These are phyloP conservation scores for Stenchaetothrips biformis DNA, from an alignment of 2,888 invertebrate genomes.

Conservation along the genomic window DNA sequence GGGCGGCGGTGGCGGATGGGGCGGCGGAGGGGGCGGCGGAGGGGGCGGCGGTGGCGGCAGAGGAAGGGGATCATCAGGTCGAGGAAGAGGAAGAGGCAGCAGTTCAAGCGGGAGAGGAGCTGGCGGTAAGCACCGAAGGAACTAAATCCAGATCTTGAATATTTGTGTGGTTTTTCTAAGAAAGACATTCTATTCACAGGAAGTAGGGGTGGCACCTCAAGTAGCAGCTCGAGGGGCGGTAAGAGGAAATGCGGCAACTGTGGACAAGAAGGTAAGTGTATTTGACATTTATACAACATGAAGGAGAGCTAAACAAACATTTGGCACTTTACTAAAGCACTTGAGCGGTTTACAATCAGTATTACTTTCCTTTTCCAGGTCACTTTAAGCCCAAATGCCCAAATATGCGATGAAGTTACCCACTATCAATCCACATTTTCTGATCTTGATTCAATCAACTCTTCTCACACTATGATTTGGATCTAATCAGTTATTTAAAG, in stretches of 20 bases:
- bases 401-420: background rate
- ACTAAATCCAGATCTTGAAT: no score
- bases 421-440: background rate
- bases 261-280: constrained; percentile 58
- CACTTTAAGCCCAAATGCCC: constrained; percentile 49
- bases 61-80: constrained; percentile 29
- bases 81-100: constrained; percentile 27
- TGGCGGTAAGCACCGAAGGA: background rate
- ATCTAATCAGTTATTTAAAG: background rate
- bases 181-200: background rate
- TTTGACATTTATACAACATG: constrained; percentile 14
- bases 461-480: background rate
- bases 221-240: no score
- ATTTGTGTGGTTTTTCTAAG: background rate
- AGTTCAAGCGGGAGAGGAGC: background rate
- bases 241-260: constrained; percentile 64
- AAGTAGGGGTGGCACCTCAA: constrained; percentile 38
- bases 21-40: no score
- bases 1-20: constrained; percentile 37
- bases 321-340: constrained; percentile 28
- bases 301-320: background rate
- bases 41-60: constrained; percentile 38
- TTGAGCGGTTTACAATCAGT: constrained; percentile 28
- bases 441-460: background rate
- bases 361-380: constrained; percentile 41